Base-by-base conservation (phyloP, 2,797 vertebrate species). In the Coilia nasus region DNA sequence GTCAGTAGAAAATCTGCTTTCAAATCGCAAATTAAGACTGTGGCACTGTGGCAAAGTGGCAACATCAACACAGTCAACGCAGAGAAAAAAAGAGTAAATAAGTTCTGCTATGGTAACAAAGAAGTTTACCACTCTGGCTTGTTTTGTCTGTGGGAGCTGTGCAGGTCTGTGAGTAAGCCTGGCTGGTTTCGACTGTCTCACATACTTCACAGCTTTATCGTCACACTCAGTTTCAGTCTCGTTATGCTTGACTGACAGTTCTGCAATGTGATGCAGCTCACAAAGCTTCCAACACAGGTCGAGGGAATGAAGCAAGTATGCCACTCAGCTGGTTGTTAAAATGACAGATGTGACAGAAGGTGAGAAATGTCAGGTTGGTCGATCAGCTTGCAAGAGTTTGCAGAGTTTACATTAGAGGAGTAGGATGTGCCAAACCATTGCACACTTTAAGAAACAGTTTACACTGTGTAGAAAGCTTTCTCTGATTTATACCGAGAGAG, bases 181-280 rank as follows among this genome's bases (percentile, higher is more conserved):
- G 44, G 82, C 11, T 25, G 28, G 84, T 83, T 86, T 86, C 15
- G 46, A 28, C 78, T 50, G 41, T 62, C 25, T 83, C 31, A 56
- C 83, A 88, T 84, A 71, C 62, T 85, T 84, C 59, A 44, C 82
- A 50, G 56, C 21, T 86, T 89, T 47, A 67, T 75, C 31, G 54
- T 15, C 60, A 12, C 54, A 28, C 17, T 50, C 6, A 21, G 81
- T 80, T 82, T 54, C 81, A 47, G 44, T 25, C 23, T 56, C 46
- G 50, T 64, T 85, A 87, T 89, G 88, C 88, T 82, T 82, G 35
- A 81, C 62, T 89, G 86, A 90, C 83, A 86, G 80, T 81, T 57
- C 41, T 60, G 75, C 60, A 67, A 75, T 59, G 60, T 56, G 64
- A 83, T 59, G 57, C 59, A 81, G 82, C 59, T 75, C 25, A 21